Percentiles rank a stretch among this genome's conserved stretches.
These are phyloP conservation scores for Diachasmimorpha longicaudata DNA, from an alignment of 1,140 invertebrate species.

Conservation along the genomic window DNA sequence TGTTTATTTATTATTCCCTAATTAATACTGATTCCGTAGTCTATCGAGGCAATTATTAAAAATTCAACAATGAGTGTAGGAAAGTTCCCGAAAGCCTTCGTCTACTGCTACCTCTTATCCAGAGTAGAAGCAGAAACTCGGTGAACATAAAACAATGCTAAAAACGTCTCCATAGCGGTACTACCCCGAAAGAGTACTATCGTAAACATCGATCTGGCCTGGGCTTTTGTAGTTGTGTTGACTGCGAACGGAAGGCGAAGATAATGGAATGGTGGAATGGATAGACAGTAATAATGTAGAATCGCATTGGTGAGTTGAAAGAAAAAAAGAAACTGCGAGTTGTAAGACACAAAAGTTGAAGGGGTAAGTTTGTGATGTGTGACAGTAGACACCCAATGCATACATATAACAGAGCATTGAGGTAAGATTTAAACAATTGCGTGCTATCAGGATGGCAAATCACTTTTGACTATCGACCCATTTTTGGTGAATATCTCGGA, in stretches of 20 bases:
- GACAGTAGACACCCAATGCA: no score
- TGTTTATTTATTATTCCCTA: no score
- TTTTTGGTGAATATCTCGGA: no score
- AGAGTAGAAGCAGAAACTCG: background rate
- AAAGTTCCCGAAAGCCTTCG: background rate
- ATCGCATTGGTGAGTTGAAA: background rate
- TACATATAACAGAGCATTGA: no score
- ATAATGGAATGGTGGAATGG: conserved; percentile 12
- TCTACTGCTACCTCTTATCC: background rate
- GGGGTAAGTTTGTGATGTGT: no score
- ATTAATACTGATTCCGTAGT: no score
- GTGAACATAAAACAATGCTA: background rate
- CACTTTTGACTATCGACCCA: no score
- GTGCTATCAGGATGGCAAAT: no score
- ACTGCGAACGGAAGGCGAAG: background rate
- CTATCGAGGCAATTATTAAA: no score
- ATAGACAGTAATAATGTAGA: conserved; percentile 4
- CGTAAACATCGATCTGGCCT: conserved; percentile 9
- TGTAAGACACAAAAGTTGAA: background rate
- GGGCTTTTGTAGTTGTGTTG: background rate
- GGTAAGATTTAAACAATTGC: no score
- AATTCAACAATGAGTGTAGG: no score
- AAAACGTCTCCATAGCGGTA: background rate
- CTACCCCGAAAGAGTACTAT: background rate
- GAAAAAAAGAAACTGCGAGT: background rate